Evolutionary conservation across 2,888 invertebrate species (phyloP).

Genomic region (Crioceris asparagi): DNA sequence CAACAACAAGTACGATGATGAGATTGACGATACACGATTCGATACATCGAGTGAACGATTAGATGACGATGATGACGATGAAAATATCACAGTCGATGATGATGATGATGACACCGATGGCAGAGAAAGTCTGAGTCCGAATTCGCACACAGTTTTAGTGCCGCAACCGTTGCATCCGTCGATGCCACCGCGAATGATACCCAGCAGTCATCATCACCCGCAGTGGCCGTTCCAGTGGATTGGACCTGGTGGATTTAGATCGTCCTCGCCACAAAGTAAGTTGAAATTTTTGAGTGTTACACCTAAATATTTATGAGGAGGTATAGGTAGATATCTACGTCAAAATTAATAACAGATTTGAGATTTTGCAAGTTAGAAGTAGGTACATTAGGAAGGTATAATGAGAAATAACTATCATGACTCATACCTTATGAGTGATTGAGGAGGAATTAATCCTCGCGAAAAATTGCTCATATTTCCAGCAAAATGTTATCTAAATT

Average conservation of each 20-base stretch:
- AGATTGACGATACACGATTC: slow-evolving; percentile 21
- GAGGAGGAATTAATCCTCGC: too few species aligned
- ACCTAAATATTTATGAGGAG: background rate
- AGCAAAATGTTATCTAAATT: too few species aligned
- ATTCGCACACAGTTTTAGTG: slow-evolving; percentile 50
- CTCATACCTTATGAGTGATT: too few species aligned
- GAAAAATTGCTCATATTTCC: too few species aligned
- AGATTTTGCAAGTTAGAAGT: too few species aligned
- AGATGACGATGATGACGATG: slow-evolving; percentile 39
- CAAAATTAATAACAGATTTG: too few species aligned
- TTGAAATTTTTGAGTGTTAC: too few species aligned
- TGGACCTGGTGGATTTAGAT: slow-evolving; percentile 47
- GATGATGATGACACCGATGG: slow-evolving; percentile 39
- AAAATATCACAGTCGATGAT: slow-evolving; percentile 34
- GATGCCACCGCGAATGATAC: slow-evolving; percentile 44
- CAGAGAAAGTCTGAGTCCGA: slow-evolving; percentile 39
- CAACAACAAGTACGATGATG: slow-evolving; percentile 21
- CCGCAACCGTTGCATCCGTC: slow-evolving; percentile 55
- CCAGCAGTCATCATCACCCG: slow-evolving; percentile 41
- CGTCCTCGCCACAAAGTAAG: slow-evolving; percentile 51
- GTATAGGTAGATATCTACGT: background rate
- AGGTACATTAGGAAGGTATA: too few species aligned
- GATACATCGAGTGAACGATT: slow-evolving; percentile 33
- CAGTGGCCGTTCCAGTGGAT: slow-evolving; percentile 57
- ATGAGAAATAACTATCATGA: too few species aligned